Evolutionary conservation across 2,113 vertebrate species (phyloP), one percentile per base, ranked within the genome.

Genomic region (Murina feae): DNA sequence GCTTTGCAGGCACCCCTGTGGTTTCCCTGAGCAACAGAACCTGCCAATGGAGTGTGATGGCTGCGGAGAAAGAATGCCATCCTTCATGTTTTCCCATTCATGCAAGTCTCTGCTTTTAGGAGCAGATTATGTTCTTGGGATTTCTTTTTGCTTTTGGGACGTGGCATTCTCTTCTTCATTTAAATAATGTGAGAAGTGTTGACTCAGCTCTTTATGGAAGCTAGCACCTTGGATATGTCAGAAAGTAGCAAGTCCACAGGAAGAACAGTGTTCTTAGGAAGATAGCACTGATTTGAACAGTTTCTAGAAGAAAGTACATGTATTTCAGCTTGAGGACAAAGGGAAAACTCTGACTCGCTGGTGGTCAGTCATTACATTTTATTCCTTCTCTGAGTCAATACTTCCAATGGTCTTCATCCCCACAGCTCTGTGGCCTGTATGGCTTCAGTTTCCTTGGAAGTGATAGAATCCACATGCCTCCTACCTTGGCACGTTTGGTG

Each of bases 11-110:
- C 86, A 32, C 23, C 72, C 7, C 71, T 90, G 39, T 76, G 71
- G 91, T 94, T 93, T 95, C 96, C 91, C 94, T 6, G 69, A 96
- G 91, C 86, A 94, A 93, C 91, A 47, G 75, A 86, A 80, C 55
- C 66, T 86, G 79, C 23, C 12, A 89, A 80, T 94, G 87, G 75
- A 80, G 80, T 76, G 83, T 79, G 76, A 53, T 25, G 80, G 30
- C 55, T 85, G 25, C 1, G 23, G 32, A 25, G n/a, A 25, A 60
- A 37, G 63, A 82, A 60, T 37, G 16, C 5, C 39, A 37, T 37
- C 8, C 32, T 75, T 82, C 42, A 1, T 5, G 14, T 28, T 72
- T 96, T 91, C 17, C 21, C n/a, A 80, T 93, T 93, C 80, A 58
- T 35, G 28, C 13, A 63, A 47, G 44, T 6, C 72, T 84, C 51